These are phyloP conservation scores for Anseranas semipalmata DNA, from an alignment of 2,113 vertebrate genomes.

Conservation along the genomic window DNA sequence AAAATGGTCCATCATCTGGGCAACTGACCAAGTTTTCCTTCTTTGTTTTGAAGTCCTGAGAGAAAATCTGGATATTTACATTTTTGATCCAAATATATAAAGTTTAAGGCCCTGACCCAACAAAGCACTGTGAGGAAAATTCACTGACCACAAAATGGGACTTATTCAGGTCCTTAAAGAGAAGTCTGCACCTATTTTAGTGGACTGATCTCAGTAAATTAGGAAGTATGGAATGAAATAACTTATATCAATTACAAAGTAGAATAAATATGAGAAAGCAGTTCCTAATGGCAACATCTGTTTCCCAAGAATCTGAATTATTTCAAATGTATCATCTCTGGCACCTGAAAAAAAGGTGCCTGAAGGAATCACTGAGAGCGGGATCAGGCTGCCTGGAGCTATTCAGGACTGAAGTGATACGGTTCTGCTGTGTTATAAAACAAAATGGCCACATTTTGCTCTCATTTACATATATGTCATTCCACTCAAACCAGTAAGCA, in stretches of 20 bases:
- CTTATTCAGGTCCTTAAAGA: neutral
- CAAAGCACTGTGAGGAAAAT: neutral
- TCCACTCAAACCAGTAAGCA: slow-evolving; percentile 9
- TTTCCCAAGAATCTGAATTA: neutral
- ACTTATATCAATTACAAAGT: neutral
- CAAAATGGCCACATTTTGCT: neutral
- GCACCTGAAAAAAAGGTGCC: neutral
- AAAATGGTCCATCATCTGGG: neutral
- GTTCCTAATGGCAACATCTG: neutral
- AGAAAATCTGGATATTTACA: neutral
- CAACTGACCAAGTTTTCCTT: neutral
- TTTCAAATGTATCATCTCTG: neutral
- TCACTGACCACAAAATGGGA: neutral
- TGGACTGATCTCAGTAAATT: neutral
- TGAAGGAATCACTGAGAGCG: neutral
- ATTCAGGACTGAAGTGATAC: neutral
- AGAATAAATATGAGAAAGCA: neutral
- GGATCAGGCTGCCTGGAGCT: neutral
- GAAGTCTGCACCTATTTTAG: neutral
- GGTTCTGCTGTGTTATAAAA: neutral
- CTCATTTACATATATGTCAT: neutral
- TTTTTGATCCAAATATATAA: neutral
- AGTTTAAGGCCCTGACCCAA: neutral
- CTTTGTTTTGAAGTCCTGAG: neutral
- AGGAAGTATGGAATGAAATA: neutral